phyloP scores from a whole-genome alignment of 37 sponge, comb jelly and placozoan species.

The Ianthella basta region DNA sequence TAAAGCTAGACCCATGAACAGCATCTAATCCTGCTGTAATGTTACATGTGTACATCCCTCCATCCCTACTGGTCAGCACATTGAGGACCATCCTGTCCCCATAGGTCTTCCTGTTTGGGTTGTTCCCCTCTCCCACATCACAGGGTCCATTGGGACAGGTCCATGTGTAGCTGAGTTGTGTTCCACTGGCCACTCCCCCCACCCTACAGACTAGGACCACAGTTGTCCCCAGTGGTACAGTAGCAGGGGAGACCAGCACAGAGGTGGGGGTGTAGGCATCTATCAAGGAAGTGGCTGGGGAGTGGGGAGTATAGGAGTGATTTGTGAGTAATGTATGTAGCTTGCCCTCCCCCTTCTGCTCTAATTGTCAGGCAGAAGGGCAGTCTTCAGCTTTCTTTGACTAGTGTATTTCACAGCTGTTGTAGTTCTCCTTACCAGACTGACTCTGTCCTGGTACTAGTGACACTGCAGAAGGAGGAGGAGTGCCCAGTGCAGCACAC shows the following conservation, averaged over 20 bases:
- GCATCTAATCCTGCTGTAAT: not conserved
- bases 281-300: not conserved
- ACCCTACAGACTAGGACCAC: slow-evolving; percentile 5
- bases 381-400: too few relatives aligned
- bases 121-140: slow-evolving; percentile 18
- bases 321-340: too few relatives aligned
- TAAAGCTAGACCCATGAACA: not conserved
- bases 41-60: slow-evolving; percentile 24
- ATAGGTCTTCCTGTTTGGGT: slow-evolving; percentile 28
- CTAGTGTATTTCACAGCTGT: too few relatives aligned
- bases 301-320: not conserved
- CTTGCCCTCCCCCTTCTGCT: too few relatives aligned
- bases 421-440: too few relatives aligned
- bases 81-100: slow-evolving; percentile 21
- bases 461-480: too few relatives aligned
- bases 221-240: slow-evolving; percentile 29
- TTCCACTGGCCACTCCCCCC: slow-evolving; percentile 21
- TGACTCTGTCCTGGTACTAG: too few relatives aligned
- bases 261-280: slow-evolving; percentile 27
- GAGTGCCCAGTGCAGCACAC: too few relatives aligned
- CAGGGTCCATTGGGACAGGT: slow-evolving; percentile 35
- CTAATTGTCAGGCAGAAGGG: too few relatives aligned
- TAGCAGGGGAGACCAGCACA: not conserved
- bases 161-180: slow-evolving; percentile 29
- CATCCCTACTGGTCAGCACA: slow-evolving; percentile 6